Percentiles rank a stretch among this genome's conserved stretches.
Conservation (phyloP, 1,140 invertebrate genomes). For the Lepidurus arcticus region DNA sequence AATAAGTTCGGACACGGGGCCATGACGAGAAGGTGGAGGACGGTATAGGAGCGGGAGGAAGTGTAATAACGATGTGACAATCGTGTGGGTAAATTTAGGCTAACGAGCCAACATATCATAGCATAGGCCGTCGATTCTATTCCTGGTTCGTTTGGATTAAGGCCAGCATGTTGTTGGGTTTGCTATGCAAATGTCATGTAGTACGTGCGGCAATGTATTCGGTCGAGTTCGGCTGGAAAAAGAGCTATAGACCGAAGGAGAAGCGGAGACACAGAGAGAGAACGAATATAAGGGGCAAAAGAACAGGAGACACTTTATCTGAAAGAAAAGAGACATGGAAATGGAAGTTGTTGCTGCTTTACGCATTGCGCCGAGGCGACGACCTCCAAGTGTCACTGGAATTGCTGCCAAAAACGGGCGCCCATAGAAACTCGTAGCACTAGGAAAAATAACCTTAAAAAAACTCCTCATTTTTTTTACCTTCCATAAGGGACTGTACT, state of each 20-base stretch:
- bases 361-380: neutral
- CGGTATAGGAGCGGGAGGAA: no score
- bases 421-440: neutral
- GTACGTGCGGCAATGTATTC: slow-evolving; percentile 16
- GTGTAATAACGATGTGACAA: neutral
- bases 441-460: no score
- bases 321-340: neutral
- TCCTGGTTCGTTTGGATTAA: slow-evolving; percentile 14
- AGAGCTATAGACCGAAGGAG: neutral
- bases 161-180: neutral
- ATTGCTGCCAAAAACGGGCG: slow-evolving; percentile 15
- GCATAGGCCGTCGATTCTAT: slow-evolving; percentile 8
- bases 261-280: neutral
- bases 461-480: no score
- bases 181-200: slow-evolving; percentile 19
- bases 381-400: slow-evolving; percentile 7
- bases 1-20: no score
- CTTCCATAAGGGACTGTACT: no score
- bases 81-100: neutral
- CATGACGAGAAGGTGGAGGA: no score
- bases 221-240: neutral
- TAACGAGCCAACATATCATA: slow-evolving; percentile 1
- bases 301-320: neutral
- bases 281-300: neutral
- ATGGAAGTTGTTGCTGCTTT: neutral